phyloP scores from a whole-genome alignment of 1,140 invertebrate genomes.

The Apis mellifera region Amel_HAv3.1 CM009932.2:11520501-11521000 shows the following conservation, averaged over 20 bases:
- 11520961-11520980: conserved; percentile 33
- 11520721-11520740: background rate
- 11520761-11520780: conserved; percentile 8
- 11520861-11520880: conserved; percentile 9
- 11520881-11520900: conserved; percentile 42
- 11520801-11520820: conserved; percentile 29
- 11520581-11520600: background rate
- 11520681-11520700: too few species aligned
- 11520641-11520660: too few species aligned
- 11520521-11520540: conserved; percentile 78
- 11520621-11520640: too few species aligned
- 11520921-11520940: too few species aligned
- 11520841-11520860: conserved; percentile 47
- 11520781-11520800: conserved; percentile 37
- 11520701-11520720: background rate
- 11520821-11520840: conserved; percentile 10
- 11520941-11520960: conserved; percentile 1
- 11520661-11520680: too few species aligned
- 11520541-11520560: conserved; percentile 78
- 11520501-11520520: conserved; percentile 79
- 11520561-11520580: conserved; percentile 76
- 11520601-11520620: too few species aligned
- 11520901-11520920: background rate
- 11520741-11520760: background rate
- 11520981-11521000: conserved; percentile 5